phyloP scores from a whole-genome alignment of 2,888 invertebrate species.

The Pristionchus mayeri region DNA sequence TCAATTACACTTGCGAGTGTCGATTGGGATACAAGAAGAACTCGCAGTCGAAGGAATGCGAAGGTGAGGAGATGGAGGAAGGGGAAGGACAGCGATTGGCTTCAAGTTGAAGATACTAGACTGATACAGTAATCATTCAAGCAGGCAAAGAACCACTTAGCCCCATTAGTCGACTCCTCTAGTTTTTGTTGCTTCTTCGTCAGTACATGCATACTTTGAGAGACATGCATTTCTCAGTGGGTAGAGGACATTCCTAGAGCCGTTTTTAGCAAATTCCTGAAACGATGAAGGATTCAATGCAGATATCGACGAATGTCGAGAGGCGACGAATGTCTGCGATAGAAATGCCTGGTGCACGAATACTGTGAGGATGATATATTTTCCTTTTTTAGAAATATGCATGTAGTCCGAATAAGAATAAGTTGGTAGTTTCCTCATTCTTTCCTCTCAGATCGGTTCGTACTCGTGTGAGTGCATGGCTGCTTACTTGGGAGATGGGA shows the following conservation, averaged over 20 bases:
- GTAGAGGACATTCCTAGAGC: neutral
- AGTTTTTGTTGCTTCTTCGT: neutral
- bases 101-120: neutral
- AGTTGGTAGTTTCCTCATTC: neutral
- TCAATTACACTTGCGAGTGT: slow-evolving; percentile 74
- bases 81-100: neutral
- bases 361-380: slow-evolving; percentile 53
- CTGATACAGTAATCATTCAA: neutral
- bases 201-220: slow-evolving; percentile 24
- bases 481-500: slow-evolving; percentile 70
- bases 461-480: slow-evolving; percentile 70
- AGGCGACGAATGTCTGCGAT: slow-evolving; percentile 64
- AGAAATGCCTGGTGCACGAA: slow-evolving; percentile 72
- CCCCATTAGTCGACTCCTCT: neutral
- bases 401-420: neutral
- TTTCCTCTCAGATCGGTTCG: slow-evolving; percentile 30
- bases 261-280: neutral
- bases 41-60: slow-evolving; percentile 58
- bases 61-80: slow-evolving; percentile 55
- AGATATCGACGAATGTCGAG: slow-evolving; percentile 73
- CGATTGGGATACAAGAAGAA: slow-evolving; percentile 67
- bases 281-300: neutral
- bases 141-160: neutral
- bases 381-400: neutral
- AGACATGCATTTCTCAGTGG: slow-evolving; percentile 22